These are phyloP conservation scores for Magallana ariakensis DNA, from an alignment of 1,140 invertebrate species.

Conservation along the genomic window DNA sequence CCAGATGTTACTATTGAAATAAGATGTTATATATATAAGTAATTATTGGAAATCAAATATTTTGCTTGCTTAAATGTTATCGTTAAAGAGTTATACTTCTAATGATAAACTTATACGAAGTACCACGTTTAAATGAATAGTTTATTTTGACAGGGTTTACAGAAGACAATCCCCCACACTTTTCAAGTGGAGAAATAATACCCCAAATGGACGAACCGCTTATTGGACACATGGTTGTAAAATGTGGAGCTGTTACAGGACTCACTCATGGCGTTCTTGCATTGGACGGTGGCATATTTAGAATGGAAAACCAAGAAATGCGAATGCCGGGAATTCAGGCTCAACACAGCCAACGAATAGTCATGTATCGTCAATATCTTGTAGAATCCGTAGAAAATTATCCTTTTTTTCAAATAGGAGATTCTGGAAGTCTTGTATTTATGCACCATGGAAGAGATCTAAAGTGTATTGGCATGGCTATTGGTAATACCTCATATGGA, in stretches of 20 bases:
- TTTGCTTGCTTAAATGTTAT: no score
- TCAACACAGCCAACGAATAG: background rate
- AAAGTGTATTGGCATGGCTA: constrained; percentile 33
- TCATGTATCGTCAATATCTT: constrained; percentile 11
- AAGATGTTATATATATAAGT: no score
- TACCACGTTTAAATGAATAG: no score
- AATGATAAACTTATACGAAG: no score
- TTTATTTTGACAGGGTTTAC: background rate
- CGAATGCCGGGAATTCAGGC: background rate
- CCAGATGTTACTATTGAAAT: no score
- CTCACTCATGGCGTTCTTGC: background rate
- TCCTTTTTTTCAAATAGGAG: background rate
- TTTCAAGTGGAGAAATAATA: background rate
- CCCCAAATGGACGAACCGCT: background rate
- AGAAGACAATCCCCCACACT: background rate
- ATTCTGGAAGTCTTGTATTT: constrained; percentile 13
- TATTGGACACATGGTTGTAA: background rate
- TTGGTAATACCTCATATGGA: background rate
- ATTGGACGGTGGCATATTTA: background rate
- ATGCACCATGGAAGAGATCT: background rate
- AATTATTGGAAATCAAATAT: no score
- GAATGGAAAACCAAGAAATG: constrained; percentile 10
- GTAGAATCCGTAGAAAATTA: background rate
- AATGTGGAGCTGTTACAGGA: background rate
- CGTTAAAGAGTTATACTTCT: no score